Evolutionary conservation across 2,113 vertebrate species (phyloP).

Genomic region (Verasper variegatus): DNA sequence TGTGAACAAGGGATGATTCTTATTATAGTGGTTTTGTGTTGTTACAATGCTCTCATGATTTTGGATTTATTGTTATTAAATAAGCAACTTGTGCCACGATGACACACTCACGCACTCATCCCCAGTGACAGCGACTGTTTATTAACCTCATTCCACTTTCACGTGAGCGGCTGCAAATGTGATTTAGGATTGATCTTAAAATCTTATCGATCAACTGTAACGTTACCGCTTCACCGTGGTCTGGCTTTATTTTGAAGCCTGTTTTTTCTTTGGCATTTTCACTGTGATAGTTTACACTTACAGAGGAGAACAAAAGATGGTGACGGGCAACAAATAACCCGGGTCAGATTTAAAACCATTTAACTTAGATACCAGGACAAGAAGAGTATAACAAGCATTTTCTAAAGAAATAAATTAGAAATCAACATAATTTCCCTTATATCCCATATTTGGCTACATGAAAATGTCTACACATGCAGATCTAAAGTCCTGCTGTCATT

Average conservation of each 20-base stretch:
- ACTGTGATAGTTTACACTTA: background rate
- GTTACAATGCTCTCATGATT: background rate
- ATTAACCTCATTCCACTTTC: background rate
- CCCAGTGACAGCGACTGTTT: background rate
- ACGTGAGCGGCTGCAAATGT: background rate
- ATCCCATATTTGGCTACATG: no score
- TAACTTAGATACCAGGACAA: background rate
- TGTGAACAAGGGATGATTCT: background rate
- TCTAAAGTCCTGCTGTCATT: no score
- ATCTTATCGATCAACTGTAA: constrained; percentile 14
- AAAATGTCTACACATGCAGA: no score
- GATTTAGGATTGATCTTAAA: constrained; percentile 32
- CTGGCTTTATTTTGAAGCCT: background rate
- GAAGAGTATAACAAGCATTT: background rate
- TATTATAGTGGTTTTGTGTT: background rate
- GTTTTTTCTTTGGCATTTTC: background rate
- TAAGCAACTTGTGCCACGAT: background rate
- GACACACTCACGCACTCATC: background rate
- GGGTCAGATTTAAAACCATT: background rate
- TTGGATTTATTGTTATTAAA: background rate
- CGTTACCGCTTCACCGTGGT: background rate
- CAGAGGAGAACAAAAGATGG: background rate
- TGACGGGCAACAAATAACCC: constrained; percentile 7
- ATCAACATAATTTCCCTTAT: no score
- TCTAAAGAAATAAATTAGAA: no score